Conservation (phyloP, 2,113 vertebrate species). For the Forbesichthys papilliferus region DNA sequence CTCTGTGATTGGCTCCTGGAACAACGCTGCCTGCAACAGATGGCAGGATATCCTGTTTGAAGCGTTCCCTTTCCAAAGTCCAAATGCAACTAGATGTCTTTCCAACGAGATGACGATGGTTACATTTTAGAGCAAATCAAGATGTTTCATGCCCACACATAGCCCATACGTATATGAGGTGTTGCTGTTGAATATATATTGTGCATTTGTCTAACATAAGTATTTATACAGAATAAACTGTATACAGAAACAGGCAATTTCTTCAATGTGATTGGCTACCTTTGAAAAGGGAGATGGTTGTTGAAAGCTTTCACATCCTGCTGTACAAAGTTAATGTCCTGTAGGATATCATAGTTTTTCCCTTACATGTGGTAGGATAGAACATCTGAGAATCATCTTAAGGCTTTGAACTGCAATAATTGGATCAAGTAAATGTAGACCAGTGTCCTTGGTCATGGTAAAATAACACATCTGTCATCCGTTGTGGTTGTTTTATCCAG, state of each 20-base stretch:
- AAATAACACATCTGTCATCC: too few relatives aligned
- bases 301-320: conserved; percentile 7
- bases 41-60: conserved; percentile 64
- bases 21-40: conserved; percentile 56
- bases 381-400: conserved; percentile 16
- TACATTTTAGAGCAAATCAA: conserved; percentile 10
- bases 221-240: background rate
- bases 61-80: conserved; percentile 50
- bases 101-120: conserved; percentile 40
- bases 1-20: conserved; percentile 72
- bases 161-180: background rate
- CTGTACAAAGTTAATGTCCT: background rate
- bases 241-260: too few relatives aligned
- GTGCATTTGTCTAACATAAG: background rate
- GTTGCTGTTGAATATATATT: background rate
- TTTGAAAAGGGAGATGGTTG: background rate
- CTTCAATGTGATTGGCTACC: background rate
- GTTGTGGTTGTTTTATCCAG: background rate
- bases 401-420: conserved; percentile 25
- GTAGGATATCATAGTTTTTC: background rate
- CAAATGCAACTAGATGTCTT: conserved; percentile 51
- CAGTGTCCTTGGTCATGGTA: background rate
- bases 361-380: conserved; percentile 7
- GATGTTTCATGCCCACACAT: background rate
- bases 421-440: conserved; percentile 15